Percentiles rank a stretch among this genome's conserved stretches.
These are phyloP conservation scores for Andrena marginata DNA, from an alignment of 2,888 invertebrate genomes.

Conservation along the genomic window DNA sequence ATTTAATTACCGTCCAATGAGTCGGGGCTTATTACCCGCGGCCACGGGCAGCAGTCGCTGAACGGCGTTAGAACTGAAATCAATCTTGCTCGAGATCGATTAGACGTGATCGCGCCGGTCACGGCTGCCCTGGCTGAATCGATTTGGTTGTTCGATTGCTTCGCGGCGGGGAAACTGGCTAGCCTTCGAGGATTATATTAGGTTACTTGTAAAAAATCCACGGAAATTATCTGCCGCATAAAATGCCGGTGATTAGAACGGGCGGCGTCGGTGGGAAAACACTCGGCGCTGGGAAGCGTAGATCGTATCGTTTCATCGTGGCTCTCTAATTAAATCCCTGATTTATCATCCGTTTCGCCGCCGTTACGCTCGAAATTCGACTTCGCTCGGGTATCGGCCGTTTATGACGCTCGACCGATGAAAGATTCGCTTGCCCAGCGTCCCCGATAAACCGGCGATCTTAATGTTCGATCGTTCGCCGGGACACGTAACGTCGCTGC, in stretches of 20 bases:
- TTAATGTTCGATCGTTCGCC: constrained; percentile 39
- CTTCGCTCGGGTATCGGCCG: background rate
- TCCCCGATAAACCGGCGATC: constrained; percentile 34
- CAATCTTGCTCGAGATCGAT: constrained; percentile 71
- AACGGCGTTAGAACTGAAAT: constrained; percentile 64
- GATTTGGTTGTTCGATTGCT: constrained; percentile 64
- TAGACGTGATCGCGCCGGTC: constrained; percentile 57
- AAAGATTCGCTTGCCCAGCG: constrained; percentile 22
- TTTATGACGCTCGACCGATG: constrained; percentile 22
- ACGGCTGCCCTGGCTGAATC: constrained; percentile 48
- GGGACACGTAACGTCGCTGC: constrained; percentile 14
- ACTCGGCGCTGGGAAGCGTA: constrained; percentile 50
- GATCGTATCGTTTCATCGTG: constrained; percentile 58
- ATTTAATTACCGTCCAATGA: constrained; percentile 69
- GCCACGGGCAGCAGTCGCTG: constrained; percentile 51
- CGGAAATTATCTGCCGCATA: constrained; percentile 41
- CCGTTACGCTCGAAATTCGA: background rate
- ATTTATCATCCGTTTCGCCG: constrained; percentile 54
- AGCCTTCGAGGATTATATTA: constrained; percentile 54
- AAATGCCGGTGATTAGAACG: constrained; percentile 55
- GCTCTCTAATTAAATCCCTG: constrained; percentile 63
- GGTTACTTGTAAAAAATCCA: constrained; percentile 8
- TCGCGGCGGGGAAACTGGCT: constrained; percentile 47
- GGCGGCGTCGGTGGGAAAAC: constrained; percentile 2
- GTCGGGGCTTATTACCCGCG: constrained; percentile 64